Evolutionary conservation across 2,113 vertebrate genomes (phyloP).

Genomic region (Brachyhypopomus gauderio): DNA sequence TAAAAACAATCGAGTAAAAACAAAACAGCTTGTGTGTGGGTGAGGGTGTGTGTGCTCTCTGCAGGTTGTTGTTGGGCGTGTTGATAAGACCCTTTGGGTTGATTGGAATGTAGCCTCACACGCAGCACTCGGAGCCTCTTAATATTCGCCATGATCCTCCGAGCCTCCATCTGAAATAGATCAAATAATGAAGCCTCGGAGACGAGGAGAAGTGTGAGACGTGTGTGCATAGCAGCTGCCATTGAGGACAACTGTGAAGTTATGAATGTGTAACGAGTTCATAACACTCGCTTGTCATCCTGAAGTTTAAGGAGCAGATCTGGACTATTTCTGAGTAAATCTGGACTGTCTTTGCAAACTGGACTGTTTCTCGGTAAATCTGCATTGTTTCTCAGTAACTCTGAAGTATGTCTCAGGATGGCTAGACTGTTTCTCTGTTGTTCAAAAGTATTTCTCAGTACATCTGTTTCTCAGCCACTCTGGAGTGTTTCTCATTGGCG

Average conservation of each 20-base stretch:
- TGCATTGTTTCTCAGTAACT: too few species aligned
- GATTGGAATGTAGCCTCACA: constrained; percentile 49
- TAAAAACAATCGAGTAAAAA: constrained; percentile 26
- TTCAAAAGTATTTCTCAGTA: too few species aligned
- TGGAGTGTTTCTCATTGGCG: not conserved
- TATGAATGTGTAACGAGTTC: not conserved
- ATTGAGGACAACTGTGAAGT: too few species aligned
- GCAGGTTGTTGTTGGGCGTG: constrained; percentile 50
- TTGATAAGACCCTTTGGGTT: constrained; percentile 42
- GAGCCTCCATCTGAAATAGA: constrained; percentile 54
- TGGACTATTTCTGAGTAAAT: too few species aligned
- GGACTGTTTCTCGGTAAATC: too few species aligned
- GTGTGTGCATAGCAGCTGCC: constrained; percentile 41
- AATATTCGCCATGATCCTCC: constrained; percentile 44
- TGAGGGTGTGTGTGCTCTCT: constrained; percentile 28
- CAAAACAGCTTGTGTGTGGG: constrained; percentile 27
- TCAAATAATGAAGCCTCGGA: constrained; percentile 54
- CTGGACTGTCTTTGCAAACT: too few species aligned
- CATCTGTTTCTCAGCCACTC: too few species aligned
- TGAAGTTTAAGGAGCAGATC: too few species aligned
- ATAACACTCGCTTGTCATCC: not conserved
- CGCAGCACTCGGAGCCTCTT: constrained; percentile 46
- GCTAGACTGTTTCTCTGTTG: too few species aligned
- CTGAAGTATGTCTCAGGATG: too few species aligned
- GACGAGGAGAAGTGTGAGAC: constrained; percentile 12